These are phyloP conservation scores for Phyllotis vaccarum DNA, from an alignment of 2,797 vertebrate species.

Conservation along the genomic window DNA sequence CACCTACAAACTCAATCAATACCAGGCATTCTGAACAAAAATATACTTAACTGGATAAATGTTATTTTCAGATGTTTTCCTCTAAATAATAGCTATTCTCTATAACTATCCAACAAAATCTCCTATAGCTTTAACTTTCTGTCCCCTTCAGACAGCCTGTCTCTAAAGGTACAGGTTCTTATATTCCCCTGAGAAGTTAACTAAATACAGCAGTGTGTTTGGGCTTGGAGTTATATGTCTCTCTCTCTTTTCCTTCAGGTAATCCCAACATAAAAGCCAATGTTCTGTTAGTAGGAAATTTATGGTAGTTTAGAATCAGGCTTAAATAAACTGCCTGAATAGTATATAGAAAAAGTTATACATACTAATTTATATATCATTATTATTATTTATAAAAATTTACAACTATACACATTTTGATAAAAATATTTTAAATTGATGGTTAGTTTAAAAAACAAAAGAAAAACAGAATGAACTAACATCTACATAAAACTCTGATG, in stretches of 20 bases:
- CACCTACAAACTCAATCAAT: constrained; percentile 24
- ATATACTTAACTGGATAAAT: constrained; percentile 49
- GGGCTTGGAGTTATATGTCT: background rate
- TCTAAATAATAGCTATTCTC: background rate
- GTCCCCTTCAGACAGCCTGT: background rate
- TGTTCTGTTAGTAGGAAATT: background rate
- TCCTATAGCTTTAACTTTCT: background rate
- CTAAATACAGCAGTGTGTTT: constrained; percentile 44
- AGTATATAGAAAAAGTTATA: constrained; percentile 15
- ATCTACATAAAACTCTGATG: background rate
- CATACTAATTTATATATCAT: constrained; percentile 6
- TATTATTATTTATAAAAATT: too few species aligned
- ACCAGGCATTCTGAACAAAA: constrained; percentile 60
- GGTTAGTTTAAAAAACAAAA: constrained; percentile 21
- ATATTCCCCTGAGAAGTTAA: background rate
- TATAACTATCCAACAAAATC: constrained; percentile 11
- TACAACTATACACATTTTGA: background rate
- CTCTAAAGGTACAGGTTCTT: background rate
- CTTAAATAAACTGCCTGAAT: background rate
- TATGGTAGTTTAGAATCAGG: background rate
- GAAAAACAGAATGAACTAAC: constrained; percentile 34
- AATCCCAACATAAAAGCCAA: background rate
- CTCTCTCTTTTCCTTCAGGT: constrained; percentile 7
- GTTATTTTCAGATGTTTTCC: constrained; percentile 41
- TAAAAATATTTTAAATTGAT: constrained; percentile 40